Conservation (phyloP, 2,797 vertebrate species). For the Lutra lutra region DNA sequence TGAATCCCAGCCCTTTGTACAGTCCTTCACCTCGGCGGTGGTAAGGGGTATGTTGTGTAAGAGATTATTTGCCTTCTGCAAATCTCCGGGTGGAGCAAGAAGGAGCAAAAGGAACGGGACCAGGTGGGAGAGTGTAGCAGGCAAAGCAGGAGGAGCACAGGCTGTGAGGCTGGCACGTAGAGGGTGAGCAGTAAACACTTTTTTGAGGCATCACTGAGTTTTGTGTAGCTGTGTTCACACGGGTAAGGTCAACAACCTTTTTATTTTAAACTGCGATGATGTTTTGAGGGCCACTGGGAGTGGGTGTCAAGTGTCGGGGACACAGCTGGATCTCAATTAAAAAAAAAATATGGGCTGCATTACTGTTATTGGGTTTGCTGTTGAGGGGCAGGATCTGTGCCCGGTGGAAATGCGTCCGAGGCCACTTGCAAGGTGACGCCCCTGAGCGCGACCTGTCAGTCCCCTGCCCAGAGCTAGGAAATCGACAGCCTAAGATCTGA, state of each 20-base stretch:
- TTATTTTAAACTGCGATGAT: neutral
- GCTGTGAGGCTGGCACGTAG: neutral
- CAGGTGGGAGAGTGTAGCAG: rapidly evolving
- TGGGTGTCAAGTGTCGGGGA: neutral
- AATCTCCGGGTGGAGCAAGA: neutral
- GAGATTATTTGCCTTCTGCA: neutral
- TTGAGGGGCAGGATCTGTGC: neutral
- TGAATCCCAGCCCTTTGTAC: neutral
- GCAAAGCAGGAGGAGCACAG: too few relatives aligned
- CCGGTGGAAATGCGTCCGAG: neutral
- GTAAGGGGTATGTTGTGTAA: neutral
- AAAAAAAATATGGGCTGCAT: neutral
- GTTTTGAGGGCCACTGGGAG: neutral
- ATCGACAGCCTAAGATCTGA: neutral
- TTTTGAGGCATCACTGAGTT: neutral
- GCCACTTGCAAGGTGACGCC: neutral
- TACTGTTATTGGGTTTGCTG: neutral
- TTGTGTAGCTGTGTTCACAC: neutral
- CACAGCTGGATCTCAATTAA: neutral
- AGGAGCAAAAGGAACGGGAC: too few relatives aligned
- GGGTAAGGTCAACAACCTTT: neutral
- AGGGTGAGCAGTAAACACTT: neutral
- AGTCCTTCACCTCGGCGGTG: neutral
- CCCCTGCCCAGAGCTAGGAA: neutral
- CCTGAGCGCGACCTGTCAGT: neutral